Evolutionary conservation across 2,888 invertebrate genomes (phyloP).

Genomic region (Rhopalosiphum nymphaeae): DNA sequence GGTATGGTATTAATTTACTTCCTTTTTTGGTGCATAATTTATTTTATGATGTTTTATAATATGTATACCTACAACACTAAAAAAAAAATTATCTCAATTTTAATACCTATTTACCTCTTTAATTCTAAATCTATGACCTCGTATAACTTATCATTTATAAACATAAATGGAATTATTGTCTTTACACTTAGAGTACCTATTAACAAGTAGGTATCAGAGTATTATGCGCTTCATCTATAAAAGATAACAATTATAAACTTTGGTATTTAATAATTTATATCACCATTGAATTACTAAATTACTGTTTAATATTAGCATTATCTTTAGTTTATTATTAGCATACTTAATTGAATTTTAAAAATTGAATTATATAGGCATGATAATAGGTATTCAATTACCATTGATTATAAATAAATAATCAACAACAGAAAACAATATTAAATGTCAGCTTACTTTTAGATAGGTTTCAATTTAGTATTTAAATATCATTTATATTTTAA

Average conservation of each 20-base stretch:
- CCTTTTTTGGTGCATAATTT: not conserved
- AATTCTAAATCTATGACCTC: not conserved
- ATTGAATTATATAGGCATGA: not conserved
- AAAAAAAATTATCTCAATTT: not conserved
- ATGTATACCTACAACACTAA: not conserved
- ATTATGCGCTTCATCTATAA: not conserved
- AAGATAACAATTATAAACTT: not conserved
- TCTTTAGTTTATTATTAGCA: not conserved
- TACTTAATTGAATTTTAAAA: not conserved
- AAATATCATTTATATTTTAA: not conserved
- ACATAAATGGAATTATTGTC: not conserved
- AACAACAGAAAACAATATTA: not conserved
- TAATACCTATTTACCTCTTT: not conserved
- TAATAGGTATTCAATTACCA: not conserved
- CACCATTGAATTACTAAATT: not conserved
- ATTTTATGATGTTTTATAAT: not conserved
- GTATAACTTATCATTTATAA: slow-evolving; percentile 14
- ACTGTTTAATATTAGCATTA: not conserved
- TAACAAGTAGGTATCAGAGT: not conserved
- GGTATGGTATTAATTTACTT: not conserved
- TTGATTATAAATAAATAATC: not conserved
- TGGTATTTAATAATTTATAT: not conserved
- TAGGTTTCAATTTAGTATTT: not conserved
- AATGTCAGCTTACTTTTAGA: not conserved
- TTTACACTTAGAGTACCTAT: not conserved